A percentile compares a stretch with the other conserved stretches of the same genome.
phyloP scores from a whole-genome alignment of 2,113 vertebrate genomes.

The Chroicocephalus ridibundus region DNA sequence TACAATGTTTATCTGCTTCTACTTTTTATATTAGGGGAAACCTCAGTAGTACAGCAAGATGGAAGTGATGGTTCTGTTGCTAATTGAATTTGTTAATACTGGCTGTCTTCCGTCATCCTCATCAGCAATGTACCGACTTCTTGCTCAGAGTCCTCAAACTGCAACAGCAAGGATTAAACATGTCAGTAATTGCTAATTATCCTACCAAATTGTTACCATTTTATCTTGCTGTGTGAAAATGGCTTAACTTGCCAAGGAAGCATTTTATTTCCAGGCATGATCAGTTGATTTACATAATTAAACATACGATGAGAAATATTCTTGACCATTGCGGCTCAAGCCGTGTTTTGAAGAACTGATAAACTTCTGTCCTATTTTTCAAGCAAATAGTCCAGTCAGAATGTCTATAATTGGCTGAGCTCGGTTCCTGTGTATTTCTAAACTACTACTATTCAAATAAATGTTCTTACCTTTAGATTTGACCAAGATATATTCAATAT shows the following conservation, averaged over 20 bases:
- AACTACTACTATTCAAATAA: background rate
- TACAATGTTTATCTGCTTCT: background rate
- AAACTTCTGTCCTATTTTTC: background rate
- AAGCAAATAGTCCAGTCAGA: background rate
- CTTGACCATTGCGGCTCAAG: background rate
- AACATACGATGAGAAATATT: background rate
- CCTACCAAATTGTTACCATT: background rate
- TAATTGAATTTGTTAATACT: background rate
- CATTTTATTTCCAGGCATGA: background rate
- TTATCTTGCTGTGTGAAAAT: background rate
- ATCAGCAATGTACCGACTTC: background rate
- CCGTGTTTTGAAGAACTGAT: background rate
- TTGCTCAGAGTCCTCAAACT: background rate
- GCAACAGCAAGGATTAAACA: background rate
- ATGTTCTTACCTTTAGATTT: background rate
- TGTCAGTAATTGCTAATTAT: background rate
- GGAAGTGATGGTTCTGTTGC: background rate
- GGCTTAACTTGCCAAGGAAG: background rate
- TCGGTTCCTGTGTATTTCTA: background rate
- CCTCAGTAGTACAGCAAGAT: background rate
- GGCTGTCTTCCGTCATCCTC: background rate
- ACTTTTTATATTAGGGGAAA: background rate
- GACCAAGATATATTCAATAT: background rate
- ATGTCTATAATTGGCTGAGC: background rate
- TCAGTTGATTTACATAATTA: background rate